Conservation (phyloP, 37 sponge, comb jelly and placozoan genomes). For the Petrosia ficiformis region DNA sequence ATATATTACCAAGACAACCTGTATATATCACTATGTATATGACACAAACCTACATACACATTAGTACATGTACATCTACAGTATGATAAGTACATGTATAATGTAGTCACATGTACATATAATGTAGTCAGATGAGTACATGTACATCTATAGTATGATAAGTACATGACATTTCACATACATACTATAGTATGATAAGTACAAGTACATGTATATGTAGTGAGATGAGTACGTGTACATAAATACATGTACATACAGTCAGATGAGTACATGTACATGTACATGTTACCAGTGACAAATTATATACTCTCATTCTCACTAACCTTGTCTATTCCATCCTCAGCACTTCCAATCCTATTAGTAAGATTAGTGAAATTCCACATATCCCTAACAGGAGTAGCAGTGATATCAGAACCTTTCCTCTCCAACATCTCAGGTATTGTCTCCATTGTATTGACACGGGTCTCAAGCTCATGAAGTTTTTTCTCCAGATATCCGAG, state of each 20-base stretch:
- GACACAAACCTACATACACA: no score
- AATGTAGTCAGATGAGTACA: no score
- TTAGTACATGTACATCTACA: no score
- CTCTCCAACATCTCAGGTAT: constrained; percentile 69
- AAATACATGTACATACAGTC: constrained; percentile 1
- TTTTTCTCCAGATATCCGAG: constrained; percentile 66
- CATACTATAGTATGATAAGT: no score
- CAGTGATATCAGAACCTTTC: constrained; percentile 37
- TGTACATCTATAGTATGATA: no score
- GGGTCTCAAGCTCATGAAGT: constrained; percentile 55
- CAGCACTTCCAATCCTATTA: constrained; percentile 76
- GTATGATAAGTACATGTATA: no score
- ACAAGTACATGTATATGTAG: no score
- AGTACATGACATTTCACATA: no score
- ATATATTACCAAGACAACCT: no score
- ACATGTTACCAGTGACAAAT: neutral
- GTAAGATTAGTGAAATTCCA: constrained; percentile 82
- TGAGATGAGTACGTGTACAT: neutral
- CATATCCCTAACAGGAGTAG: constrained; percentile 81
- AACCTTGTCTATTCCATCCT: constrained; percentile 75
- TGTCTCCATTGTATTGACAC: constrained; percentile 58
- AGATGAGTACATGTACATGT: no score
- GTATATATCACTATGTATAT: no score
- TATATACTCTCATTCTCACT: neutral
- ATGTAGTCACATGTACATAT: no score